Evolutionary conservation across 1,140 invertebrate genomes (phyloP).

Genomic region (Cydia strobilella): DNA sequence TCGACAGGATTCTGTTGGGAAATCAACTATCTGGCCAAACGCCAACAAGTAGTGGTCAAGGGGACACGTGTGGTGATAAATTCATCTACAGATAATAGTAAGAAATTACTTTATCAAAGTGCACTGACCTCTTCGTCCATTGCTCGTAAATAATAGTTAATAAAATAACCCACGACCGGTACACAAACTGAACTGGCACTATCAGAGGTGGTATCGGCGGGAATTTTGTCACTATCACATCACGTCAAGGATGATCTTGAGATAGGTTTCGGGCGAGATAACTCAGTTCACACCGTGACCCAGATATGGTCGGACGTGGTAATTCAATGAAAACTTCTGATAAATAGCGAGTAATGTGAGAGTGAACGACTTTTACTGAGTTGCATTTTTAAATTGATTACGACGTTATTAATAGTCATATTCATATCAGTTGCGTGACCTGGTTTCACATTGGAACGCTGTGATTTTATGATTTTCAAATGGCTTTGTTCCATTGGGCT

Average conservation of each 20-base stretch:
- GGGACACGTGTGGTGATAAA: slow-evolving; percentile 17
- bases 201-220: slow-evolving; percentile 42
- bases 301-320: neutral
- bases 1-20: slow-evolving; percentile 12
- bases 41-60: slow-evolving; percentile 24
- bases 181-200: slow-evolving; percentile 26
- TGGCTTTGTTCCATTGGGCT: slow-evolving; percentile 2
- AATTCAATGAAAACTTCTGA: neutral
- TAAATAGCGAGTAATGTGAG: slow-evolving; percentile 20
- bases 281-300: slow-evolving; percentile 27
- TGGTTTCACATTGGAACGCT: neutral
- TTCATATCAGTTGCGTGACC: slow-evolving; percentile 21
- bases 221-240: slow-evolving; percentile 35
- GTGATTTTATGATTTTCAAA: slow-evolving; percentile 38
- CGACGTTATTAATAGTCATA: slow-evolving; percentile 1
- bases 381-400: slow-evolving; percentile 26
- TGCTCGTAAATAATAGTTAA: slow-evolving; percentile 37
- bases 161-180: slow-evolving; percentile 5
- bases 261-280: slow-evolving; percentile 51
- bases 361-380: neutral
- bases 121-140: slow-evolving; percentile 43
- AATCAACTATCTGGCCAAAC: slow-evolving; percentile 22
- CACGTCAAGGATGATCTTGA: slow-evolving; percentile 54
- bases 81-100: slow-evolving; percentile 25
- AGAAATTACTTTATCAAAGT: slow-evolving; percentile 35